phyloP scores from a whole-genome alignment of 1,140 invertebrate species.

The Prorops nasuta region DNA sequence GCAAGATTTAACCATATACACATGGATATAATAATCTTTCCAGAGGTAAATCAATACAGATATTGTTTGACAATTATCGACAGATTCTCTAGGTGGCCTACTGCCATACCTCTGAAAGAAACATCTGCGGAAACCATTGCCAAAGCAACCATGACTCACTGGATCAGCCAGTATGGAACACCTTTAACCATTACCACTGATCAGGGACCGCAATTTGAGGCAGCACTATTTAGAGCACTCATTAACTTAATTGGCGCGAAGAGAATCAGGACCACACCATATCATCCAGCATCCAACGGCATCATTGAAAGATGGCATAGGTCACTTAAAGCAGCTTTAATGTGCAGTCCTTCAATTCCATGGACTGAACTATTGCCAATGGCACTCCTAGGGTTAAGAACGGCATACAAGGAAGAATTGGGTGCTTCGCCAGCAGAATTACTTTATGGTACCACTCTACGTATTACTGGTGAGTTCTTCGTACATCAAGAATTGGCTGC shows the following conservation, averaged over 20 bases:
- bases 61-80: neutral
- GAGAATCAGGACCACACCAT: neutral
- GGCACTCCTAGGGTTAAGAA: too few species aligned
- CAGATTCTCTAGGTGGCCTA: too few species aligned
- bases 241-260: neutral
- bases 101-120: neutral
- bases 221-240: neutral
- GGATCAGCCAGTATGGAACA: neutral
- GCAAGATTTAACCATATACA: neutral
- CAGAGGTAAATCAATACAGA: neutral
- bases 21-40: too few species aligned
- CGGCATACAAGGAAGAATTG: too few species aligned
- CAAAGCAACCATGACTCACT: neutral
- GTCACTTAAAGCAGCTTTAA: neutral
- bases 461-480: conserved; percentile 40
- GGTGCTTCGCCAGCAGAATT: conserved; percentile 37
- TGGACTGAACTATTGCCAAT: too few species aligned
- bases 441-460: conserved; percentile 33
- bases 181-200: neutral
- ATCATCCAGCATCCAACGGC: neutral
- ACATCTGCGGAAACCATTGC: neutral
- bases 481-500: conserved; percentile 12
- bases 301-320: conserved; percentile 2
- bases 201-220: neutral
- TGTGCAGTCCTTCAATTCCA: too few species aligned